phyloP scores from a whole-genome alignment of 1,140 invertebrate genomes.

The Lepidostoma basale region DNA sequence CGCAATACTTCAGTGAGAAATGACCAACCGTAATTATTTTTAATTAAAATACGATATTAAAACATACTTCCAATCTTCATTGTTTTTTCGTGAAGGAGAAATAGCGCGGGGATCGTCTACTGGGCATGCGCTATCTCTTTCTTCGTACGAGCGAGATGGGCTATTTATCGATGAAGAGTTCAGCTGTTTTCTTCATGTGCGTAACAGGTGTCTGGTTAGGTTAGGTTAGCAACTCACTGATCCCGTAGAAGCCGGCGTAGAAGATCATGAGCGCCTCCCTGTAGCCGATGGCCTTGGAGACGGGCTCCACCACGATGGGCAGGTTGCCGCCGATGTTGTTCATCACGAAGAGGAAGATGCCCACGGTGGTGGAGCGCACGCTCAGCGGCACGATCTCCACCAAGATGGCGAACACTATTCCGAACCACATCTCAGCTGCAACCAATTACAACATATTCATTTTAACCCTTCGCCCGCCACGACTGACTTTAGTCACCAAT shows the following conservation, averaged over 20 bases:
- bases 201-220: slow-evolving; percentile 13
- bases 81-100: no score
- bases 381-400: slow-evolving; percentile 85
- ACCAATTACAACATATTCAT: no score
- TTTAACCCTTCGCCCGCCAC: no score
- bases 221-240: slow-evolving; percentile 68
- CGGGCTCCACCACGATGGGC: slow-evolving; percentile 84
- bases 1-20: no score
- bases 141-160: no score
- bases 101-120: no score
- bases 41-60: no score
- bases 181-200: neutral
- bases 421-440: slow-evolving; percentile 91
- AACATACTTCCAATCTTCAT: no score
- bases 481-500: no score
- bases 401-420: slow-evolving; percentile 86
- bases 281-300: slow-evolving; percentile 80
- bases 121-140: no score
- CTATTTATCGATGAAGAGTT: no score
- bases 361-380: slow-evolving; percentile 81
- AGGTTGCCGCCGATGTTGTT: slow-evolving; percentile 93
- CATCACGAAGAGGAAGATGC: slow-evolving; percentile 88
- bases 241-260: slow-evolving; percentile 83
- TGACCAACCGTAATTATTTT: no score
- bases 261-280: slow-evolving; percentile 83